These are phyloP conservation scores for Machaerirhynchus nigripectus DNA, from an alignment of 2,113 vertebrate genomes.

Conservation along the genomic window DNA sequence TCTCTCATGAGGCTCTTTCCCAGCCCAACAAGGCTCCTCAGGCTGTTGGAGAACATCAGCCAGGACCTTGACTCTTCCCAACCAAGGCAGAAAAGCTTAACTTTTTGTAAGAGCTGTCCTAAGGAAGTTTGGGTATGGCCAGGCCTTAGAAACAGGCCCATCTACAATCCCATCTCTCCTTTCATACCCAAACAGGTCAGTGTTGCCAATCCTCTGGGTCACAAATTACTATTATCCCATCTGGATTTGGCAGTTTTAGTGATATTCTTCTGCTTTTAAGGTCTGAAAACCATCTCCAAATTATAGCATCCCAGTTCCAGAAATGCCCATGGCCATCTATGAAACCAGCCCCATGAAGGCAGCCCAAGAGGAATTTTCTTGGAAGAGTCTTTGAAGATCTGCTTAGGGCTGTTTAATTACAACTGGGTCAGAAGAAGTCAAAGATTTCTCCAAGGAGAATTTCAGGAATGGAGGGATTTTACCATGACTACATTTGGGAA, in stretches of 20 bases:
- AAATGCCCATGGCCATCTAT: neutral
- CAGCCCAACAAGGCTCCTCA: neutral
- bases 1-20: neutral
- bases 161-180: neutral
- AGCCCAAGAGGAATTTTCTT: neutral
- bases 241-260: neutral
- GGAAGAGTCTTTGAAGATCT: neutral
- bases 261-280: neutral
- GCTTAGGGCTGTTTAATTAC: neutral
- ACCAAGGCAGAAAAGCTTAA: neutral
- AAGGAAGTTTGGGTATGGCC: neutral
- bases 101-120: neutral
- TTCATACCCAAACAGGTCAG: neutral
- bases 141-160: neutral
- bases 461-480: neutral
- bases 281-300: neutral
- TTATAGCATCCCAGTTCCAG: neutral
- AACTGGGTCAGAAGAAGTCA: neutral
- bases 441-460: neutral
- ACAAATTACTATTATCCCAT: neutral
- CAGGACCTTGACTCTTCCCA: neutral
- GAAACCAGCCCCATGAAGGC: neutral
- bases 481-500: neutral
- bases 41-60: neutral
- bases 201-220: neutral